phyloP scores from a whole-genome alignment of 2,888 invertebrate genomes.

The Archips crataeganus region DNA sequence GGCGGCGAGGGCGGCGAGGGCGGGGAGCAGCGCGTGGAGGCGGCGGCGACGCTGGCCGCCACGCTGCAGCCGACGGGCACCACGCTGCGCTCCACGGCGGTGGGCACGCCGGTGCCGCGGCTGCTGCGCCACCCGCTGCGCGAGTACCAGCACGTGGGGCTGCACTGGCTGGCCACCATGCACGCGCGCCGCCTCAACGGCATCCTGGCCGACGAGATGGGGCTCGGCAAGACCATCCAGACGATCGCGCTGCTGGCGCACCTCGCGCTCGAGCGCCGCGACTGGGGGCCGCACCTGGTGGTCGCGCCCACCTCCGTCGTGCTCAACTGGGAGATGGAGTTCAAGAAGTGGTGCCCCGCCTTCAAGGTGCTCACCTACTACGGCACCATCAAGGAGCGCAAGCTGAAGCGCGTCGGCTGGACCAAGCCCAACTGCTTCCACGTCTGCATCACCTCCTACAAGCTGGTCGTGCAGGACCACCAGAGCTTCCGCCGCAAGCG shows the following conservation, averaged over 20 bases:
- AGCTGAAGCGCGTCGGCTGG: constrained; percentile 97
- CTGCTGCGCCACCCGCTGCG: constrained; percentile 95
- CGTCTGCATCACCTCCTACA: constrained; percentile 99
- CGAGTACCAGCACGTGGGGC: constrained; percentile 98
- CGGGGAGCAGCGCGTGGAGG: constrained; percentile 91
- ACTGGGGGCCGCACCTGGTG: constrained; percentile 99
- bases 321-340: constrained; percentile 99
- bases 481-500: constrained; percentile 98
- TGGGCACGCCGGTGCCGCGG: constrained; percentile 97
- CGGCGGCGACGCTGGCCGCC: constrained; percentile 97
- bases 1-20: constrained; percentile 55
- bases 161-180: constrained; percentile 99
- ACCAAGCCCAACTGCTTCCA: constrained; percentile 99
- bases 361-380: constrained; percentile 99
- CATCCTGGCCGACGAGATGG: constrained; percentile 98
- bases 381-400: constrained; percentile 97
- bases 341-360: constrained; percentile 99
- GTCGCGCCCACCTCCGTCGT: constrained; percentile 99
- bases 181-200: constrained; percentile 97
- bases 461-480: constrained; percentile 99
- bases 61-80: constrained; percentile 99
- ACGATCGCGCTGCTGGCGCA: constrained; percentile 97
- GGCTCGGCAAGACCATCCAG: constrained; percentile 98
- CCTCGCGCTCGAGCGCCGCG: constrained; percentile 94
- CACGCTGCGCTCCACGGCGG: constrained; percentile 96